Base-by-base conservation (phyloP, 2,888 invertebrate species). In the Torymus auratus region DNA sequence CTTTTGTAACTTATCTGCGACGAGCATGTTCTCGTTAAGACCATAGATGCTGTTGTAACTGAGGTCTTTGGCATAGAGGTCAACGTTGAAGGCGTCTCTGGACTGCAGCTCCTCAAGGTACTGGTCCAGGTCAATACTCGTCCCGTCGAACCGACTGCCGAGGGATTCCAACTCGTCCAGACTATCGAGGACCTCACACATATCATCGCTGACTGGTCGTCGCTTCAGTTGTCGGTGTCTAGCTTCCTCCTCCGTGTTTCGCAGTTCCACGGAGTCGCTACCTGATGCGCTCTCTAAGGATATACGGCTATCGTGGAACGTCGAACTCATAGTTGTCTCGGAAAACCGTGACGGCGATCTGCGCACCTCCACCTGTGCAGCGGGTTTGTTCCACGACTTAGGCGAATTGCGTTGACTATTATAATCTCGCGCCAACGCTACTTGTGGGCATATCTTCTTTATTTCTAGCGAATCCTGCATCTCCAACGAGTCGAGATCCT, bases 181-280 rank as follows among this genome's bases (percentile, higher is more conserved):
- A 68, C 95, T 95, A 76, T 91, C 91, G 0, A 91, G 83, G 11
- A 91, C 90, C 5, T 89, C 88, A 76, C 90, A 89, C 15, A 90
- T 88, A 85, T 96, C 95, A 87, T 95, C 95, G 20, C 96, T 95
- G 3, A 96, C 92, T 0, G 96, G 96, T 84, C 95, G 92, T 70
- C 96, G 92, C 86, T 95, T 96, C 61, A 95, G 89, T 85, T 94
- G 93, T 41, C 93, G 90, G 85, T 94, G 94, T 60, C 93, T 85
- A 1, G 92, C 92, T 82, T 93, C 93, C 83, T 91, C 91, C 23
- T 91, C 88, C 1, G 91, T 88, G 86, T 92, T 90, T 78, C 94
- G 91, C 7, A 94, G 91, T 84, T 95, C 94, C 2, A 93, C 91
- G 0, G 92, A 93, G 82, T 93, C 92, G 67, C 92, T 91, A n/a